phyloP scores from a whole-genome alignment of 2,113 vertebrate species.

The Poeciliopsis turrubarensis region DNA sequence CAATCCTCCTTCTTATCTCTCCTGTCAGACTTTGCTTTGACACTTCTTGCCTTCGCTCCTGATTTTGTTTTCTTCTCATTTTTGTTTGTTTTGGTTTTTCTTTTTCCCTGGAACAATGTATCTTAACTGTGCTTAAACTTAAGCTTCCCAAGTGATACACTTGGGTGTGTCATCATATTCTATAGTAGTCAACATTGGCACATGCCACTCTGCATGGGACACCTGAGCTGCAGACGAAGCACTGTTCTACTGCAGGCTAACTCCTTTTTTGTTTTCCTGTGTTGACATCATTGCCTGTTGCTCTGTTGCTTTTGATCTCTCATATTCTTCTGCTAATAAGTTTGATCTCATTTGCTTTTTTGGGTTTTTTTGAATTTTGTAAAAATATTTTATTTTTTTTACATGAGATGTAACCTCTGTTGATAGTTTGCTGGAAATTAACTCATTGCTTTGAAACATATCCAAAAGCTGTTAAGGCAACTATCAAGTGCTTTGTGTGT shows the following conservation, averaged over 20 bases:
- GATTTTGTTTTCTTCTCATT: constrained; percentile 47
- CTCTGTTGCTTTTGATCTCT: constrained; percentile 82
- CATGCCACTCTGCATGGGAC: constrained; percentile 75
- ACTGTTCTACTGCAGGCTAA: constrained; percentile 61
- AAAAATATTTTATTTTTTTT: constrained; percentile 45
- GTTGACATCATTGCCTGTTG: constrained; percentile 78
- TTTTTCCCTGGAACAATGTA: constrained; percentile 67
- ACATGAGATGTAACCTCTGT: constrained; percentile 72
- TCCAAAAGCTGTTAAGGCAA: constrained; percentile 71
- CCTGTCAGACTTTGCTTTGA: constrained; percentile 59
- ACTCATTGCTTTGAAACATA: constrained; percentile 68
- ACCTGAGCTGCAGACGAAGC: constrained; percentile 68
- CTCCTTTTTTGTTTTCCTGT: constrained; percentile 57
- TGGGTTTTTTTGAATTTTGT: constrained; percentile 60
- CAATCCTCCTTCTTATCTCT: constrained; percentile 57
- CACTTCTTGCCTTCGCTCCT: constrained; percentile 64
- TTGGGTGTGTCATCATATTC: constrained; percentile 75
- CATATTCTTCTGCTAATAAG: constrained; percentile 63
- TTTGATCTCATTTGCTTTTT: constrained; percentile 71
- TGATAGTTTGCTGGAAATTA: constrained; percentile 64
- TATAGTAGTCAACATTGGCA: constrained; percentile 66
- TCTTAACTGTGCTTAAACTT: constrained; percentile 65
- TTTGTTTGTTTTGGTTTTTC: constrained; percentile 42
- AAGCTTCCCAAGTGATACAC: constrained; percentile 71
- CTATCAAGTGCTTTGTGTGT: constrained; percentile 71